Evolutionary conservation across 2,797 vertebrate genomes (phyloP).

Genomic region (Sebastes iracundus): DNA sequence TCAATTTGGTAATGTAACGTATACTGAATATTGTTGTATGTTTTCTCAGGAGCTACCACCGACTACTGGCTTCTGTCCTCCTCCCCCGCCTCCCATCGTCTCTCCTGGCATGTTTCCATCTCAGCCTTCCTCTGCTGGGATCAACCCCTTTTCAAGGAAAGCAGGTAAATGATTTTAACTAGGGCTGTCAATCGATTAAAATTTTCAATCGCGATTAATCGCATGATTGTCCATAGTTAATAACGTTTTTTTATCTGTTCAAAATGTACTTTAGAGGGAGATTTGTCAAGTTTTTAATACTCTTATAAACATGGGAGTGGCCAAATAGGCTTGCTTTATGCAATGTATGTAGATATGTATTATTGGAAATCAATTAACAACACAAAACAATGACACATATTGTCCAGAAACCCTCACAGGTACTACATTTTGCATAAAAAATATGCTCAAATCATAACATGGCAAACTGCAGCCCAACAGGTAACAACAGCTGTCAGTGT

Average conservation of each 20-base stretch:
- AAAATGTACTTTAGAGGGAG: background rate
- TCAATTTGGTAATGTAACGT: background rate
- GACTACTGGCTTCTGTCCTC: background rate
- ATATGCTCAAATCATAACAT: background rate
- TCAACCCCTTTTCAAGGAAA: slow-evolving; percentile 70
- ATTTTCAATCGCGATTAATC: background rate
- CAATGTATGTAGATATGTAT: background rate
- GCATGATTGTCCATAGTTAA: background rate
- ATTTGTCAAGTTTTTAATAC: background rate
- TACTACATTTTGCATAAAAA: background rate
- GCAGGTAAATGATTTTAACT: slow-evolving; percentile 74
- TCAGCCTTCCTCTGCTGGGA: slow-evolving; percentile 46
- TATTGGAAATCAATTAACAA: background rate
- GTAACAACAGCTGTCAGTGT: background rate
- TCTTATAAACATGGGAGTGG: background rate
- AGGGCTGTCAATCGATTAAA: background rate
- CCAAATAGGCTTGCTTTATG: background rate
- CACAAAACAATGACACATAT: background rate
- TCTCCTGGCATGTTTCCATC: slow-evolving; percentile 19
- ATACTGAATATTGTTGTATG: background rate
- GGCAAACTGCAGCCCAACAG: background rate
- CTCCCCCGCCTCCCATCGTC: background rate
- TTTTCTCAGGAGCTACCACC: slow-evolving; percentile 59
- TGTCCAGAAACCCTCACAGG: background rate
- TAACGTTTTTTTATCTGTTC: background rate